Percentiles rank a stretch among this genome's conserved stretches.
Evolutionary conservation across 2,797 vertebrate species (phyloP).

Genomic region (Chiroxiphia lanceolata): DNA sequence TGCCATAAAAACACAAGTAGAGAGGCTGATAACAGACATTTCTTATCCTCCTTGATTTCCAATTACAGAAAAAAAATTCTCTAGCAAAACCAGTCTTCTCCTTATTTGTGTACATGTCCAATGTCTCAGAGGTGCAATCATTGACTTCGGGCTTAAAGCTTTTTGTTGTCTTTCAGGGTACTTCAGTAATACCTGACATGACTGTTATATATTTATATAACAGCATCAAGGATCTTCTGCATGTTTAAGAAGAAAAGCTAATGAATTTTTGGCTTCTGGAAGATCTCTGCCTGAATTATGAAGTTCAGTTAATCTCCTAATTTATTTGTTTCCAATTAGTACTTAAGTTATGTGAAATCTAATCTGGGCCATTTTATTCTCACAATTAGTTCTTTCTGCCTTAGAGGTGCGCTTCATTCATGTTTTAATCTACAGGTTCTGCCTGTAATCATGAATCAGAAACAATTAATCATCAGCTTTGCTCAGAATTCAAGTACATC

Average conservation of each 20-base stretch:
- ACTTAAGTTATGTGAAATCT: not conserved
- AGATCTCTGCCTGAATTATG: not conserved
- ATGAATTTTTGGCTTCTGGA: not conserved
- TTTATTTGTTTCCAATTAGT: not conserved
- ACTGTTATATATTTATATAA: not conserved
- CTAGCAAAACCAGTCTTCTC: not conserved
- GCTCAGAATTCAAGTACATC: not conserved
- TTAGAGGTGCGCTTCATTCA: not conserved
- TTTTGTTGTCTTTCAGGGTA: not conserved
- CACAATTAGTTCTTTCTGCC: not conserved
- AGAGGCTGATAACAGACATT: not conserved
- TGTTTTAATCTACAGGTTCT: not conserved
- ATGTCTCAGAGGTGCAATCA: not conserved
- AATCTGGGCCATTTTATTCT: not conserved
- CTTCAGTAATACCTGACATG: not conserved
- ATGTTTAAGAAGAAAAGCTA: not conserved
- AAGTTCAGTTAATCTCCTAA: not conserved
- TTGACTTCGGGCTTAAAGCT: not conserved
- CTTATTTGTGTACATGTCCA: not conserved
- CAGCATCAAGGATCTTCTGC: not conserved
- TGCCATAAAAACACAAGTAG: not conserved
- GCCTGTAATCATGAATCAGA: not conserved
- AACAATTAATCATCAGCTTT: not conserved
- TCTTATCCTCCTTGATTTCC: not conserved
- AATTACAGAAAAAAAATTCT: not conserved